Percentiles rank a stretch among this genome's conserved stretches.
Evolutionary conservation across 1,140 invertebrate species (phyloP).

Genomic region (Meloidogyne floridensis): DNA sequence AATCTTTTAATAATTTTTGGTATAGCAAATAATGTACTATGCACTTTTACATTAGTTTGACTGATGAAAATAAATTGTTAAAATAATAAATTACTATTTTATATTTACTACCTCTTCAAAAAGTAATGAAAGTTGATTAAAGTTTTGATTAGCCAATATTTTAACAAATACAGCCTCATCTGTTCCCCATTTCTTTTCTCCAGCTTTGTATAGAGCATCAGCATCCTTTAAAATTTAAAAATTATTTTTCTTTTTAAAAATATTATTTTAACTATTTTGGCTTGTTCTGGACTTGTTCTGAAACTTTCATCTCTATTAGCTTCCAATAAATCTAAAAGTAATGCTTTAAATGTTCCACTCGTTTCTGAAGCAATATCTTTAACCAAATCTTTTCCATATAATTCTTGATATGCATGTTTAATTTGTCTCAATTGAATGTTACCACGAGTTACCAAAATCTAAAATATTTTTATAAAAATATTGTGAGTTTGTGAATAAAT

Average conservation of each 20-base stretch:
- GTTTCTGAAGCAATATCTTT: conserved; percentile 86
- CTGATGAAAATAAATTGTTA: background rate
- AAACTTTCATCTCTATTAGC: conserved; percentile 65
- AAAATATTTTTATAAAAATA: background rate
- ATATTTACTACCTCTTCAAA: conserved; percentile 71
- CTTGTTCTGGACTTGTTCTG: conserved; percentile 56
- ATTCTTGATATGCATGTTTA: conserved; percentile 70
- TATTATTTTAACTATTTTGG: conserved; percentile 35
- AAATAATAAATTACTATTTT: background rate
- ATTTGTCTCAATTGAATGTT: conserved; percentile 68
- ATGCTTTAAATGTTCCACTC: conserved; percentile 85
- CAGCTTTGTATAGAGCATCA: conserved; percentile 66
- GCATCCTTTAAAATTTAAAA: conserved; percentile 65
- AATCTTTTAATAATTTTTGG: too few species aligned
- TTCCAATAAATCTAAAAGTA: conserved; percentile 74
- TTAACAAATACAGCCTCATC: conserved; percentile 68
- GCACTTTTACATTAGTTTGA: too few species aligned
- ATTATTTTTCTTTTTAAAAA: background rate
- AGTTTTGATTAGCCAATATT: conserved; percentile 63
- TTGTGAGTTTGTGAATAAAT: too few species aligned
- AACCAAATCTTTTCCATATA: conserved; percentile 82
- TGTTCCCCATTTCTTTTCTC: conserved; percentile 70
- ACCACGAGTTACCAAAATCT: conserved; percentile 68
- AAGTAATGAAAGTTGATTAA: conserved; percentile 74
- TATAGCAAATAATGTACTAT: too few species aligned